phyloP scores from a whole-genome alignment of 2,888 invertebrate species.

The Lordiphosa andalusiaca region DNA sequence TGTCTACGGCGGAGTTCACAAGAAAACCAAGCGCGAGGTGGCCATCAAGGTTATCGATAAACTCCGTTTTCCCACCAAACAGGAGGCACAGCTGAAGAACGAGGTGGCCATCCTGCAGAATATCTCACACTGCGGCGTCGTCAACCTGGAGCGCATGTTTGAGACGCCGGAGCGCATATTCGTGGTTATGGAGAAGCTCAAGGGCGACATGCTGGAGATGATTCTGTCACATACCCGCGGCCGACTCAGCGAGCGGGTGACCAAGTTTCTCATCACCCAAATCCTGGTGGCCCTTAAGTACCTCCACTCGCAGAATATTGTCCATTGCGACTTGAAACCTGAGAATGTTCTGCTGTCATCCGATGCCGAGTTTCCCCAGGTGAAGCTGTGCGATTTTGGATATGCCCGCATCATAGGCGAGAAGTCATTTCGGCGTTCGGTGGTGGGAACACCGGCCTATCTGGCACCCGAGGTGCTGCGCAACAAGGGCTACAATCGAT shows the following conservation, averaged over 20 bases:
- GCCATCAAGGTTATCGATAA: slow-evolving; percentile 99
- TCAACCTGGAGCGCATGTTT: slow-evolving; percentile 98
- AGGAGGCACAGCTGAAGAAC: slow-evolving; percentile 98
- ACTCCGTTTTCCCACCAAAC: slow-evolving; percentile 98
- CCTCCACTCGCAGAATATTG: slow-evolving; percentile 98
- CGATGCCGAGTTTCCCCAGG: slow-evolving; percentile 97
- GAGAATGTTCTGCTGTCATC: slow-evolving; percentile 98
- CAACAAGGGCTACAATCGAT: slow-evolving; percentile 99
- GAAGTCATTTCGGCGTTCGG: slow-evolving; percentile 97
- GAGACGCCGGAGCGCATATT: slow-evolving; percentile 99
- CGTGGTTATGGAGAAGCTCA: slow-evolving; percentile 99
- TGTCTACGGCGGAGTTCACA: slow-evolving; percentile 95
- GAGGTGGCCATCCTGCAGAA: slow-evolving; percentile 98
- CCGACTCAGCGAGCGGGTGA: slow-evolving; percentile 94
- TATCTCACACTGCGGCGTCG: slow-evolving; percentile 93
- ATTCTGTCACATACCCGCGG: slow-evolving; percentile 96
- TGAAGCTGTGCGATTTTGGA: slow-evolving; percentile 99
- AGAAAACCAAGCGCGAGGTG: slow-evolving; percentile 91
- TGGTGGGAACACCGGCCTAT: slow-evolving; percentile 99
- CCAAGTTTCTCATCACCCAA: slow-evolving; percentile 98
- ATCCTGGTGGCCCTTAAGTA: slow-evolving; percentile 97
- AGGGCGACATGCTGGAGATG: slow-evolving; percentile 99
- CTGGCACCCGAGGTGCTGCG: slow-evolving; percentile 98
- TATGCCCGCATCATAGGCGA: slow-evolving; percentile 99
- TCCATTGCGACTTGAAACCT: slow-evolving; percentile 98